Conservation (phyloP, 2,888 invertebrate species). For the Cerceris rybyensis region DNA sequence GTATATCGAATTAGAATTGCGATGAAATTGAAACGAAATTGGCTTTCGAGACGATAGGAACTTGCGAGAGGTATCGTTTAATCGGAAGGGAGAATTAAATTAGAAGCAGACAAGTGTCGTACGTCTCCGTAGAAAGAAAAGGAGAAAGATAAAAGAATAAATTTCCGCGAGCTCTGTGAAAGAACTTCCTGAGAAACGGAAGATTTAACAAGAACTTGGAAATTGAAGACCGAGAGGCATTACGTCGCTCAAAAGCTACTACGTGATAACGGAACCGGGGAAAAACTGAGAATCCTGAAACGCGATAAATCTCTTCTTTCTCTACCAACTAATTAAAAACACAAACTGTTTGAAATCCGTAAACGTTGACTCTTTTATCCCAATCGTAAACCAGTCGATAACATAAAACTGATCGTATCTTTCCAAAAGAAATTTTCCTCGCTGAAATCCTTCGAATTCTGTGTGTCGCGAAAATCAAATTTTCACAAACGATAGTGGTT, state of each 20-base stretch:
- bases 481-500: conserved; percentile 24
- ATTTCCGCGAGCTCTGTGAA: conserved; percentile 21
- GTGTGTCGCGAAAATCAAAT: conserved; percentile 25
- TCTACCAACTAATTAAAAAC: conserved; percentile 49
- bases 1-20: neutral
- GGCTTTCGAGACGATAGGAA: no score
- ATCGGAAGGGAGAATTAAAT: conserved; percentile 32
- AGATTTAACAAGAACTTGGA: conserved; percentile 21
- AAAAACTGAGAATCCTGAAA: conserved; percentile 38
- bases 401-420: no score
- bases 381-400: no score
- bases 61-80: conserved; percentile 19
- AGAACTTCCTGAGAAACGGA: conserved; percentile 17
- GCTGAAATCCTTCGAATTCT: neutral
- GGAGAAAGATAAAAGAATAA: neutral
- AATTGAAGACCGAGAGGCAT: conserved; percentile 30
- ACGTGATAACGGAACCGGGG: conserved; percentile 26
- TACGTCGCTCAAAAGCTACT: conserved; percentile 25
- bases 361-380: no score
- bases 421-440: neutral
- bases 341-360: no score
- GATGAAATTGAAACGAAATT: no score
- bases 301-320: conserved; percentile 44
- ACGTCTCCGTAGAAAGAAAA: neutral
- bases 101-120: neutral